Evolutionary conservation across 2,888 invertebrate species (phyloP), one percentile per base, ranked within the genome.

Genomic region (Lapara coniferarum): DNA sequence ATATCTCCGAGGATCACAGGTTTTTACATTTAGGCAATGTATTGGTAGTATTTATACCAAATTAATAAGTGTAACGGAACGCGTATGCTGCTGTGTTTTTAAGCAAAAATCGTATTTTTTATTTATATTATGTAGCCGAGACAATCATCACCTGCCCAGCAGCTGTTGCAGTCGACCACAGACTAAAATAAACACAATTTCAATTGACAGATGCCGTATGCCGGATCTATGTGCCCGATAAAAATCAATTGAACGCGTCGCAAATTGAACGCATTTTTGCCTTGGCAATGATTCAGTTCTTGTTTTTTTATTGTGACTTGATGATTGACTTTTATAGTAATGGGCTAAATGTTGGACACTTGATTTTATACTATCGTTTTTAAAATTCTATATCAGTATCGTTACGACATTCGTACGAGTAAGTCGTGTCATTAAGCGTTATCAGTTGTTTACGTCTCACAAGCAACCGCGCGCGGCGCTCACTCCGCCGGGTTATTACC

Each of bases 111-210:
- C 19, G 19, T 49, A 63, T 19, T 49, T 19, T 63, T 49, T 57
- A 37, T 57, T 63, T 46, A 13, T 63, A 49, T 49, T 63, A 8
- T 46, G n/a, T 46, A 46, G 46, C 19, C 46, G 63, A 46, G 49
- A 46, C 19, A 30, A 37, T 49, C 63, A 63, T 49, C 49, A 63
- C 46, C 63, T 46, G 63, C 13, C 63, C 63, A 63, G 49, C 63
- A 63, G 63, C 46, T 63, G 63, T 63, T 63, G 49, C 49, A 49
- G 49, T 63, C 63, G 13, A 63, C 63, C 63, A 63, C 63, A 63
- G 63, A 63, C 63, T 63, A 49, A 63, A 63, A 49, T 56, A 25
- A 16, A 8, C 7, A 55, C 16, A 10, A 51, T 51, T 51, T 51
- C 51, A 51, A 51, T 51, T 13, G 51, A 13, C 51, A 13, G 10